Conservation (phyloP, 2,888 invertebrate species). For the Ecliptopera silaceata region DNA sequence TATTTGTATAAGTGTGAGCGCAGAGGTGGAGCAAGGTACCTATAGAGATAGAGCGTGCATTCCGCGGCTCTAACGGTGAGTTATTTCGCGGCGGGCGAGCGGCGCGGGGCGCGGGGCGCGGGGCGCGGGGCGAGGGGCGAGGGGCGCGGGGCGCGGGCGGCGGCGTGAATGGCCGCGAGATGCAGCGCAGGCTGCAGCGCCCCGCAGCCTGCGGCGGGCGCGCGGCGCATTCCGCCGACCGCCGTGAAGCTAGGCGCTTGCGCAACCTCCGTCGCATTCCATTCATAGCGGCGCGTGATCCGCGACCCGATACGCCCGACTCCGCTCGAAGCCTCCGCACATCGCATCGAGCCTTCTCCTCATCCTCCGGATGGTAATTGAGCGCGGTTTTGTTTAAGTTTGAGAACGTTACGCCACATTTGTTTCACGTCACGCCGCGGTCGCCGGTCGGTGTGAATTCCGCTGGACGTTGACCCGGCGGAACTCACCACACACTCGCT, state of each 20-base stretch:
- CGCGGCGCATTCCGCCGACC: constrained; percentile 60
- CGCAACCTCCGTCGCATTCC: constrained; percentile 81
- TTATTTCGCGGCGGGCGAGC: constrained; percentile 71
- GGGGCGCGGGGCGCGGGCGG: constrained; percentile 21
- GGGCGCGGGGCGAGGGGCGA: constrained; percentile 11
- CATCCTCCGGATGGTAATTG: constrained; percentile 65
- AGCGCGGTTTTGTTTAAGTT: constrained; percentile 71
- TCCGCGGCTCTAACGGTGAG: constrained; percentile 79
- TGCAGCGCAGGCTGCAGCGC: constrained; percentile 72
- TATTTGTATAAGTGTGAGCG: constrained; percentile 25
- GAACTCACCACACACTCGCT: constrained; percentile 52
- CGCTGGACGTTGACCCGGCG: constrained; percentile 73
- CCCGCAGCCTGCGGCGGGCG: constrained; percentile 51
- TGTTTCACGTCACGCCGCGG: constrained; percentile 77
- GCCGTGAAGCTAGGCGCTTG: constrained; percentile 69
- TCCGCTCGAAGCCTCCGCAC: constrained; percentile 35
- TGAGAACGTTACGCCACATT: constrained; percentile 79
- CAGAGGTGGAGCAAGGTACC: constrained; percentile 45
- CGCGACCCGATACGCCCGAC: constrained; percentile 47
- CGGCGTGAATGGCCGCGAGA: constrained; percentile 80
- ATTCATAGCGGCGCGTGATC: constrained; percentile 74
- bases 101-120: constrained; percentile 35
- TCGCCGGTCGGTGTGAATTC: constrained; percentile 65
- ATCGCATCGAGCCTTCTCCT: constrained; percentile 36
- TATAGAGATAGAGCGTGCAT: constrained; percentile 74